A percentile compares a stretch with the other conserved stretches of the same genome.
These are phyloP conservation scores for Antedon mediterranea DNA, from an alignment of 53 echinoderm and acorn worm species.

Conservation along the genomic window DNA sequence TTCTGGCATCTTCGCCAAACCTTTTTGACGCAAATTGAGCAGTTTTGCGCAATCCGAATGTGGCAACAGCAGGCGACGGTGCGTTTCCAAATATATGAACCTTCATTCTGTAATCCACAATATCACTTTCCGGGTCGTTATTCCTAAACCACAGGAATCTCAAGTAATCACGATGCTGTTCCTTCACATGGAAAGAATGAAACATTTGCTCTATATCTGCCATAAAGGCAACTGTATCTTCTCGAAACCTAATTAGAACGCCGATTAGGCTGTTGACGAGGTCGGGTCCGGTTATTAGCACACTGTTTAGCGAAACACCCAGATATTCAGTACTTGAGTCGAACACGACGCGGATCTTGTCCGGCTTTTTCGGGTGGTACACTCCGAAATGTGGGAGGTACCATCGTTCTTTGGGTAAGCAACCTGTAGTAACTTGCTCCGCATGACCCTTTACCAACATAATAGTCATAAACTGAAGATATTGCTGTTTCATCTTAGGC, in stretches of 20 bases:
- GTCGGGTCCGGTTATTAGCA: not conserved
- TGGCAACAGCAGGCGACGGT: no score
- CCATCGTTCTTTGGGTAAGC: no score
- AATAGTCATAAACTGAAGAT: no score
- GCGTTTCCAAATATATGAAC: slow-evolving; percentile 13
- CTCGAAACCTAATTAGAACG: not conserved
- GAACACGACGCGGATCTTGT: no score
- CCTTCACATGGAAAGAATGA: slow-evolving; percentile 17
- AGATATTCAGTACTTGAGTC: not conserved
- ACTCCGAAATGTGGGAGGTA: no score
- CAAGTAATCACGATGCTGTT: slow-evolving; percentile 30
- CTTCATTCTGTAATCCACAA: slow-evolving; percentile 13
- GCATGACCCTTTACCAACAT: no score
- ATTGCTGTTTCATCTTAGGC: no score
- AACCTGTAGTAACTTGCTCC: no score
- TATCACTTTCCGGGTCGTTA: slow-evolving; percentile 12
- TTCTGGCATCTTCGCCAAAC: no score
- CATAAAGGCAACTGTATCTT: not conserved
- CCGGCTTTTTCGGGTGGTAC: no score
- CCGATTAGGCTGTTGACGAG: not conserved
- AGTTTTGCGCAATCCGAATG: no score
- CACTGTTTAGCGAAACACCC: not conserved
- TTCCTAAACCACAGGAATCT: slow-evolving; percentile 20
- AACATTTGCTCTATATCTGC: slow-evolving; percentile 30
- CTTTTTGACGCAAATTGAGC: no score